Evolutionary conservation across 2,888 invertebrate genomes (phyloP).

Genomic region (Stenurella melanura): DNA sequence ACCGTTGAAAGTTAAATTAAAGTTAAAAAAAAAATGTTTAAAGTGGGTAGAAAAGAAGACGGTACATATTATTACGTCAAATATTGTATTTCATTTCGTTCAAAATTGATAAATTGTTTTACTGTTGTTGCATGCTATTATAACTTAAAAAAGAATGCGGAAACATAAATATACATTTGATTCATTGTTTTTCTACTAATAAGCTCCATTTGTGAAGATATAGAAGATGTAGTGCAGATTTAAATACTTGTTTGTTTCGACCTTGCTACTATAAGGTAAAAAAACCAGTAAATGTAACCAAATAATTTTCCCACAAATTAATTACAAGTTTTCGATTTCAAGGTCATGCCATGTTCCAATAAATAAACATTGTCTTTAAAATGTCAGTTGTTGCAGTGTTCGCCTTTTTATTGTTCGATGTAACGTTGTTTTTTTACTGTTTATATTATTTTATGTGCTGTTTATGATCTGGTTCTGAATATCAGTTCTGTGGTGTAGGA

Average conservation of each 20-base stretch:
- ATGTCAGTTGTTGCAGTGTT: conserved; percentile 19
- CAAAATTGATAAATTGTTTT: too few relatives aligned
- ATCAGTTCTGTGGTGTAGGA: background rate
- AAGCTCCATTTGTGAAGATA: background rate
- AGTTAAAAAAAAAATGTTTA: too few relatives aligned
- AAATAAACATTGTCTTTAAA: conserved; percentile 17
- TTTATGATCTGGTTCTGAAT: conserved; percentile 13
- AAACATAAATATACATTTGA: background rate
- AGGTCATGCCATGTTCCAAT: conserved; percentile 6
- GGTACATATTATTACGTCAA: too few relatives aligned
- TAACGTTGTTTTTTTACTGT: conserved; percentile 10
- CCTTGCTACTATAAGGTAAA: conserved; percentile 9
- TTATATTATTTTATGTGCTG: conserved; percentile 9
- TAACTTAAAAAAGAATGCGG: background rate
- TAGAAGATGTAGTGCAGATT: background rate
- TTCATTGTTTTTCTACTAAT: background rate
- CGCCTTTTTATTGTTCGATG: conserved; percentile 16
- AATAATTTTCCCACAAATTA: conserved; percentile 16
- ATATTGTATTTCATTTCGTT: too few relatives aligned
- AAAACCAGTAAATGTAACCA: conserved; percentile 1
- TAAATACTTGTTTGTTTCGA: conserved; percentile 10
- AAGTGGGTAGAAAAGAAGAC: too few relatives aligned
- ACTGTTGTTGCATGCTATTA: too few relatives aligned
- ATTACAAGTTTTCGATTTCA: conserved; percentile 9
- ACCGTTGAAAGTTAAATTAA: too few relatives aligned